Conservation (phyloP, 2,113 vertebrate species). For the Bubo blakistoni region DNA sequence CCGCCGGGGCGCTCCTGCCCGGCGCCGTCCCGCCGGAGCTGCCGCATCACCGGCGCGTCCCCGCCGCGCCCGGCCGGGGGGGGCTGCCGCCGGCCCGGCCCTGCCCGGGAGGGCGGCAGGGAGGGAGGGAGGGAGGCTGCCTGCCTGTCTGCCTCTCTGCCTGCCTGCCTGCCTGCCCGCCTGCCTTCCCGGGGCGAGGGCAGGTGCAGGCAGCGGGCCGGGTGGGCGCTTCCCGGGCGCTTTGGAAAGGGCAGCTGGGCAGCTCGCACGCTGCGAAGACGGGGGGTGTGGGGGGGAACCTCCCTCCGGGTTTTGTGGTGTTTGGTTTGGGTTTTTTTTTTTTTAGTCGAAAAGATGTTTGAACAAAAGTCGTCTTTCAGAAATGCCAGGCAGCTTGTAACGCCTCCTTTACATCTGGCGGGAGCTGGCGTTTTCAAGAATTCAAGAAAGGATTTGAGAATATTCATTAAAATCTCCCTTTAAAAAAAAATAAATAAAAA, state of each 20-base stretch:
- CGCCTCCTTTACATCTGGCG: not conserved
- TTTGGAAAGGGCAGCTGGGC: not conserved
- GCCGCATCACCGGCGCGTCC: not conserved
- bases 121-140: not conserved
- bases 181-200: not conserved
- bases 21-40: not conserved
- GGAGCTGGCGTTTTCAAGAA: not conserved
- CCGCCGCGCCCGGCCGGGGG: not conserved
- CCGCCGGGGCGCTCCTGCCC: not conserved
- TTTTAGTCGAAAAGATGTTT: not conserved
- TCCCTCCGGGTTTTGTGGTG: rapidly evolving
- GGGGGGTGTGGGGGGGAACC: not conserved
- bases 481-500: not conserved
- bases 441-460: not conserved
- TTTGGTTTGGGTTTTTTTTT: too few relatives aligned
- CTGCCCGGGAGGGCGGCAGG: not conserved
- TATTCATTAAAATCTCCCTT: not conserved
- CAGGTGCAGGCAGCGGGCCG: not conserved
- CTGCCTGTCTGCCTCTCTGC: not conserved
- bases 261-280: not conserved
- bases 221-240: not conserved
- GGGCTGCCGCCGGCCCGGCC: not conserved
- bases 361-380: not conserved
- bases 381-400: not conserved
- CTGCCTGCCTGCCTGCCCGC: not conserved